A percentile compares a stretch with the other conserved stretches of the same genome.
Conservation (phyloP, 2,797 vertebrate genomes). For the Peromyscus eremicus region DNA sequence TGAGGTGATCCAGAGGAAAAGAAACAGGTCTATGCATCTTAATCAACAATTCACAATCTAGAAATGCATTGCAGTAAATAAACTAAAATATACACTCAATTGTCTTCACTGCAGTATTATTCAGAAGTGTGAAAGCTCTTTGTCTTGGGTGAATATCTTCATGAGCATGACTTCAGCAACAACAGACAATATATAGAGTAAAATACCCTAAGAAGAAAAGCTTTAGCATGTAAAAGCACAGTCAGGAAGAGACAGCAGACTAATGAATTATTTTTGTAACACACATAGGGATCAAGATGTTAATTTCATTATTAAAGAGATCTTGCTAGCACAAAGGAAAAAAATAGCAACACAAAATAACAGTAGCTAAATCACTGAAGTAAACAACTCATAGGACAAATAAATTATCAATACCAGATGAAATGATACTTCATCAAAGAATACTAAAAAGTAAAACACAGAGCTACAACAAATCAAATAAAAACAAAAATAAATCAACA, state of each 20-base stretch:
- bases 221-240: constrained; percentile 1
- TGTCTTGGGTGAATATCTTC: not conserved
- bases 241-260: not conserved
- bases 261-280: constrained; percentile 45
- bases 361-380: constrained; percentile 3
- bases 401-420: not conserved
- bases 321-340: constrained; percentile 32
- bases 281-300: constrained; percentile 19
- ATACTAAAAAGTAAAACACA: not conserved
- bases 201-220: constrained; percentile 12
- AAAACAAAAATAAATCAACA: not conserved
- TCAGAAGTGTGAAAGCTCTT: constrained; percentile 3
- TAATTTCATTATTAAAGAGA: not conserved
- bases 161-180: constrained; percentile 27
- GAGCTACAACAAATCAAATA: not conserved
- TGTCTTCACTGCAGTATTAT: not conserved
- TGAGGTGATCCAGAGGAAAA: not conserved
- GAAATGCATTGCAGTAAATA: not conserved
- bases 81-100: not conserved
- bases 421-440: constrained; percentile 2
- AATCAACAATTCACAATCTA: not conserved
- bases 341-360: not conserved
- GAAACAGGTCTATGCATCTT: not conserved
- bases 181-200: not conserved
- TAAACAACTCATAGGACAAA: constrained; percentile 4